Evolutionary conservation across 2,113 vertebrate species (phyloP), one percentile per base, ranked within the genome.

Genomic region (Semicossyphus pulcher): DNA sequence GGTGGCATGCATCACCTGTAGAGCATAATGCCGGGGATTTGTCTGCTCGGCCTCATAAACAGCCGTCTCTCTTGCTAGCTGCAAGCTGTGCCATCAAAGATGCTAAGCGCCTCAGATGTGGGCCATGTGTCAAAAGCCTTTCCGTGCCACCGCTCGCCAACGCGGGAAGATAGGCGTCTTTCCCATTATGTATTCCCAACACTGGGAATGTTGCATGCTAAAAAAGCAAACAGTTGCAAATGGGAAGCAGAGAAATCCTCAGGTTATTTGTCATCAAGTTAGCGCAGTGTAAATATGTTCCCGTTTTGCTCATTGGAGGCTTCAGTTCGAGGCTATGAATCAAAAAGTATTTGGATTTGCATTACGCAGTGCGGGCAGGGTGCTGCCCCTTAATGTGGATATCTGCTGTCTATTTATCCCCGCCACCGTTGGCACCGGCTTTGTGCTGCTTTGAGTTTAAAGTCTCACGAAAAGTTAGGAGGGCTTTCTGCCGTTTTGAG

Each of bases 261-360:
- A 20, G 85, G 88, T 89, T 90, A 88, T 90, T 92, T 91, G 87
- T 90, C 86, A 82, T 89, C 88, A 85, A 79, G 86, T 92, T 91
- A 89, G 71, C 65, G 12, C 77, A 68, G 34, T 72, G 62, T 88
- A 87, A 88, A 86, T 81, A 86, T 23, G 15, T 78, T 49, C 54
- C 64, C 23, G 34, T 39, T 68, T 44, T 60, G 41, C 67, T 84
- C 75, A 66, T n/a, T 59, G 48, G 66, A 70, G 72, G 51, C 76
- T 72, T 56, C 69, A 29, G 53, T 66, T 65, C 4, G 52, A 47
- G 52, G 41, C 39, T 28, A 49, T 81, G 41, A 63, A 78, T 74
- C 52, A 65, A 71, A 72, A 81, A 57, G 52, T 56, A 45, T 78
- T 80, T 56, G 29, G 56, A 48, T 72, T 78, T 78, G 58, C 29